Percentiles rank a stretch among this genome's conserved stretches.
Evolutionary conservation across 2,888 invertebrate genomes (phyloP).

Genomic region (Glaucopsyche alexis): DNA sequence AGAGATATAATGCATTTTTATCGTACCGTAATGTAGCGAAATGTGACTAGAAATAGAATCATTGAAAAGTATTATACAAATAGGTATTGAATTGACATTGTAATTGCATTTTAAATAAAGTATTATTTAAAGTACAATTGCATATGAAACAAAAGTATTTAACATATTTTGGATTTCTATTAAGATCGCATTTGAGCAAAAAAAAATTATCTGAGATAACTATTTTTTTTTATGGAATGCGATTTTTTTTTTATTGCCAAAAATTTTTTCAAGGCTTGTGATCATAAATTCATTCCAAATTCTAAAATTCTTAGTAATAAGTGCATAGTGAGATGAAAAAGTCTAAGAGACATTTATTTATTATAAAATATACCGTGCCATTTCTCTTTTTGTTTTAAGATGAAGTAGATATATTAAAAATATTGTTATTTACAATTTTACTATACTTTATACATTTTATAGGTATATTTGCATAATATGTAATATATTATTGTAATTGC

Average conservation of each 20-base stretch:
- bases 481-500: not conserved
- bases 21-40: not conserved
- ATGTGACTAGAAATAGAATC: not conserved
- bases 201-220: not conserved
- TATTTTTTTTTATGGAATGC: slow-evolving; percentile 13
- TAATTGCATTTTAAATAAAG: too few species aligned
- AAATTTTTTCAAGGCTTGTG: slow-evolving; percentile 64
- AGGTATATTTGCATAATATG: slow-evolving; percentile 4
- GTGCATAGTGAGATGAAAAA: slow-evolving; percentile 31
- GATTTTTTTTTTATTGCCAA: slow-evolving; percentile 30
- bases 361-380: slow-evolving; percentile 23
- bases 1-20: not conserved
- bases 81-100: not conserved
- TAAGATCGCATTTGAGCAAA: too few species aligned
- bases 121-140: not conserved
- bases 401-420: not conserved
- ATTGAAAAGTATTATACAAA: not conserved
- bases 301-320: slow-evolving; percentile 40
- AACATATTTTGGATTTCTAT: not conserved
- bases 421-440: not conserved
- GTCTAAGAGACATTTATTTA: slow-evolving; percentile 24
- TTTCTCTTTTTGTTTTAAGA: not conserved
- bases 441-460: not conserved
- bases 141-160: not conserved
- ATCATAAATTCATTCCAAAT: slow-evolving; percentile 68